These are phyloP conservation scores for Muschampia plurimacula DNA, from an alignment of 2,888 invertebrate species.

Conservation along the genomic window DNA sequence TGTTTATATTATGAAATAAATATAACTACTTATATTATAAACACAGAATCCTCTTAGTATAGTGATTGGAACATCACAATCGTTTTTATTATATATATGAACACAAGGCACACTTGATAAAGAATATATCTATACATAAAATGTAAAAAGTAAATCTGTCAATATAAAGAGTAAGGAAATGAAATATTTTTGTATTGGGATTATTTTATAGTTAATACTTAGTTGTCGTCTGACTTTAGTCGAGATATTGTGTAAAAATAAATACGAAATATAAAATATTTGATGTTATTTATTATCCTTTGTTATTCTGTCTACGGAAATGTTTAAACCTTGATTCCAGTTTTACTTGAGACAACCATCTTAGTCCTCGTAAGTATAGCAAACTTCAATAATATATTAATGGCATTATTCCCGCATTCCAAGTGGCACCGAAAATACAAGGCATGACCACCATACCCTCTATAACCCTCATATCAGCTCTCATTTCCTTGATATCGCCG, in stretches of 20 bases:
- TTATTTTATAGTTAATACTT: slow-evolving; percentile 70
- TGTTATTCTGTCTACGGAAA: no score
- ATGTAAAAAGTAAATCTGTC: slow-evolving; percentile 77
- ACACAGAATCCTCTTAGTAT: slow-evolving; percentile 44
- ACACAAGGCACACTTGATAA: slow-evolving; percentile 52
- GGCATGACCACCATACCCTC: no score
- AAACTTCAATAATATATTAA: no score
- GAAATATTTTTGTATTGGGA: slow-evolving; percentile 85
- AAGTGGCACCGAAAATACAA: no score
- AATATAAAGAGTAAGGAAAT: slow-evolving; percentile 77
- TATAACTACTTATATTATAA: slow-evolving; percentile 51
- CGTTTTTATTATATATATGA: slow-evolving; percentile 51
- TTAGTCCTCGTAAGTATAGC: no score
- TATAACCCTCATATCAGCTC: no score
- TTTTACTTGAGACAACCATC: no score
- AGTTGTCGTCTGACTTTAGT: slow-evolving; percentile 75
- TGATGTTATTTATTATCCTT: neutral
- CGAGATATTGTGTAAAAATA: slow-evolving; percentile 82
- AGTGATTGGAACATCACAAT: slow-evolving; percentile 61
- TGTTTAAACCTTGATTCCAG: no score
- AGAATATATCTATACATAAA: slow-evolving; percentile 54
- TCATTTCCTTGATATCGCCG: neutral
- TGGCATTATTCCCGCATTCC: no score
- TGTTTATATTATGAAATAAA: slow-evolving; percentile 47
- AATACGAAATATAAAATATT: slow-evolving; percentile 55